A percentile compares a stretch with the other conserved stretches of the same genome.
Evolutionary conservation across 2,113 vertebrate species (phyloP).

Genomic region (Vulpes vulpes): DNA sequence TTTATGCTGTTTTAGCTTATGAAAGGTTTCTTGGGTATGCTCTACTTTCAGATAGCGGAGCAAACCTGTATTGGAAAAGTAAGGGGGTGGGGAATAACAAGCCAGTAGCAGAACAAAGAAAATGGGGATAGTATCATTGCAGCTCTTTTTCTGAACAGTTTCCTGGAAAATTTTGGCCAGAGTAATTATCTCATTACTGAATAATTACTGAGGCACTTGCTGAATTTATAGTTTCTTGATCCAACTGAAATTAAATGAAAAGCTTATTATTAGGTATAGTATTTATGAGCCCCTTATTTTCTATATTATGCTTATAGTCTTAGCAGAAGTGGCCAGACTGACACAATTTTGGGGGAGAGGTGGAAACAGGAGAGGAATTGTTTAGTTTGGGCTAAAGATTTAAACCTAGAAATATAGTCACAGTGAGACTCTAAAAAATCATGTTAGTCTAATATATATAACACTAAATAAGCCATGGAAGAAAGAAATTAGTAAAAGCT

Average conservation of each 20-base stretch:
- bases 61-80: not conserved
- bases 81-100: not conserved
- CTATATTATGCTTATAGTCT: not conserved
- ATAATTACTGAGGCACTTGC: constrained; percentile 16
- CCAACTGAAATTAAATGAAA: constrained; percentile 39
- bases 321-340: not conserved
- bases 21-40: not conserved
- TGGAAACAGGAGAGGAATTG: constrained; percentile 28
- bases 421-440: not conserved
- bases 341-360: not conserved
- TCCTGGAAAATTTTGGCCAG: not conserved
- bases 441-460: not conserved
- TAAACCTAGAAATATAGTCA: not conserved
- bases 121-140: not conserved
- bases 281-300: constrained; percentile 7
- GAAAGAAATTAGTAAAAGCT: constrained; percentile 26
- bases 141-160: not conserved
- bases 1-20: not conserved
- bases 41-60: not conserved
- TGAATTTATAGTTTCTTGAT: constrained; percentile 34
- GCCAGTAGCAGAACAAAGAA: not conserved
- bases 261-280: constrained; percentile 42
- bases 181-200: not conserved
- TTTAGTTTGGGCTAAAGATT: not conserved
- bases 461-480: constrained; percentile 9